Conservation (phyloP, 2,113 vertebrate genomes). For the Vombatus ursinus region DNA sequence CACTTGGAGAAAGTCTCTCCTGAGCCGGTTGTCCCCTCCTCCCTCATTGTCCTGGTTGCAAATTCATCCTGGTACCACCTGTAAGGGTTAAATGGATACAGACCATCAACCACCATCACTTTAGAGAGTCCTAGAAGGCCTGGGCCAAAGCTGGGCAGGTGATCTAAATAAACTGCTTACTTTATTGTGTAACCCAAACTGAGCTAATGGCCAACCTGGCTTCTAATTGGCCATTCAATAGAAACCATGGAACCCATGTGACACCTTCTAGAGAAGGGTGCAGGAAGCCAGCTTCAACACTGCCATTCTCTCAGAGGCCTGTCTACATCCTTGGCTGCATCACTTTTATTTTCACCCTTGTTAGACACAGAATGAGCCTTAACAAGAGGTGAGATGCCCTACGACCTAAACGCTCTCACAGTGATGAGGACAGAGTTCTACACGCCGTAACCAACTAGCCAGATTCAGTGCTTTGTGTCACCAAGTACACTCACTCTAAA, state of each 20-base stretch:
- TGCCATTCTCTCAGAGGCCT: constrained; percentile 14
- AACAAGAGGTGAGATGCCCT: background rate
- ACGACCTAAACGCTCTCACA: background rate
- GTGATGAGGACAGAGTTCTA: background rate
- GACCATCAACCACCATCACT: background rate
- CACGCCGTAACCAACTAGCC: background rate
- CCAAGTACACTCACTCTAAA: background rate
- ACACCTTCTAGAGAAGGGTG: background rate
- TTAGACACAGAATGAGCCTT: constrained; percentile 35
- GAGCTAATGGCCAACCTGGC: constrained; percentile 15
- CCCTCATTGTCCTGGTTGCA: constrained; percentile 73
- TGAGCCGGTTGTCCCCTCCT: constrained; percentile 70
- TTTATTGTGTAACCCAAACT: constrained; percentile 12
- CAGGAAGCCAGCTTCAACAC: background rate
- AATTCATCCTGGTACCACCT: constrained; percentile 51
- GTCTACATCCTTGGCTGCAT: background rate
- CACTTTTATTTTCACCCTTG: constrained; percentile 21
- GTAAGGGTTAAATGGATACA: constrained; percentile 28
- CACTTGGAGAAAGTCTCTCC: constrained; percentile 71
- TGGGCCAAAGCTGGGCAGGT: background rate
- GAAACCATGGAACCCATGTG: background rate
- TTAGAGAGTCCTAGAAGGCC: background rate
- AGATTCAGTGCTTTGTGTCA: background rate
- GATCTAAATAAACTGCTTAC: constrained; percentile 1
- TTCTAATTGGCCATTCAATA: background rate